Conservation (phyloP, 2,113 vertebrate genomes). For the Tympanuchus pallidicinctus region DNA sequence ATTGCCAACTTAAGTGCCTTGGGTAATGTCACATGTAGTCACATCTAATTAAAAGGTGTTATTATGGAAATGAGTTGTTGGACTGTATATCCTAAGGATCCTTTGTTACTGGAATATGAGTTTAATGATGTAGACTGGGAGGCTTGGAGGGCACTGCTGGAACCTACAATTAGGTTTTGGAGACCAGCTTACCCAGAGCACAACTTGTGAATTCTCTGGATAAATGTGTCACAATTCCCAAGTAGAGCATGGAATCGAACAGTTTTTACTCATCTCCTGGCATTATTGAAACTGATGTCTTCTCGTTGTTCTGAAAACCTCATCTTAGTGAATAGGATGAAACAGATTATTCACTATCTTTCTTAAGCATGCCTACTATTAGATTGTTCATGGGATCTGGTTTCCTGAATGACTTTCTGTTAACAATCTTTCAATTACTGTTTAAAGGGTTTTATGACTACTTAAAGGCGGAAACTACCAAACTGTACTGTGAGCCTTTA, state of each 20-base stretch:
- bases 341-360: constrained; percentile 39
- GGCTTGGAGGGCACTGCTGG: constrained; percentile 27
- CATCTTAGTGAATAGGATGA: constrained; percentile 30
- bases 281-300: constrained; percentile 29
- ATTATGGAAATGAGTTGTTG: constrained; percentile 53
- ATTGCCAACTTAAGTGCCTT: constrained; percentile 14
- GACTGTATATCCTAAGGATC: constrained; percentile 42
- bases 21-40: constrained; percentile 39
- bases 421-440: constrained; percentile 63
- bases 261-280: constrained; percentile 29
- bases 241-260: constrained; percentile 50
- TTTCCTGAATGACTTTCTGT: constrained; percentile 56
- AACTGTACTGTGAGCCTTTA: constrained; percentile 34
- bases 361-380: constrained; percentile 34
- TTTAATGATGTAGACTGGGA: constrained; percentile 48
- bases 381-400: constrained; percentile 47
- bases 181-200: not conserved
- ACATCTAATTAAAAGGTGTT: constrained; percentile 66
- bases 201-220: constrained; percentile 52
- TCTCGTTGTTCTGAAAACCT: constrained; percentile 27
- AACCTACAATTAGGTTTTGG: not conserved
- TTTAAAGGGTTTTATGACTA: constrained; percentile 66
- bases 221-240: constrained; percentile 32
- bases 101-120: constrained; percentile 43
- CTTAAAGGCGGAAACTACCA: constrained; percentile 49